These are phyloP conservation scores for Hyppa rectilinea DNA, from an alignment of 2,888 invertebrate genomes.

Conservation along the genomic window DNA sequence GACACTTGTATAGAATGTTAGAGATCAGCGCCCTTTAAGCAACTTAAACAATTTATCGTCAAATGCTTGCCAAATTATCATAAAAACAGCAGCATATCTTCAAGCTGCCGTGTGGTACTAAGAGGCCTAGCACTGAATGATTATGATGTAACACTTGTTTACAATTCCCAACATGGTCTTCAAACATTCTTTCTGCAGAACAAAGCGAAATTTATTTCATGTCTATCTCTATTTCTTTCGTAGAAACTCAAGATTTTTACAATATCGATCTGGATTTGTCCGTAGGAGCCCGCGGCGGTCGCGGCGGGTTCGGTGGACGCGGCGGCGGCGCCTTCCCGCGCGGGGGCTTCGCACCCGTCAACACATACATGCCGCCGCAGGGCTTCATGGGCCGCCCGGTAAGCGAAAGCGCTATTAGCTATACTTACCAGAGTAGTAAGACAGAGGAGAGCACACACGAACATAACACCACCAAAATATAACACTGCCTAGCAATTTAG, in stretches of 20 bases:
- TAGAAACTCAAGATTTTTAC: constrained; percentile 14
- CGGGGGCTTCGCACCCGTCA: constrained; percentile 86
- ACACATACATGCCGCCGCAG: constrained; percentile 87
- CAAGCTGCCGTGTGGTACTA: too few relatives aligned
- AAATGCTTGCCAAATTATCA: background rate
- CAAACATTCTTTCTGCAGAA: background rate
- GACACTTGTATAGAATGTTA: constrained; percentile 36
- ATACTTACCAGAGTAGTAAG: constrained; percentile 9
- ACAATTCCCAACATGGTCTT: background rate
- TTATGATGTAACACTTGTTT: background rate
- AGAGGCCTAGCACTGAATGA: too few relatives aligned
- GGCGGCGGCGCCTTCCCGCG: constrained; percentile 86
- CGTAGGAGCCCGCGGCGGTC: constrained; percentile 84
- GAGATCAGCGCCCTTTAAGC: background rate
- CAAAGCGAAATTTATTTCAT: background rate
- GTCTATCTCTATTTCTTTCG: background rate
- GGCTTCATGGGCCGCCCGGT: constrained; percentile 87
- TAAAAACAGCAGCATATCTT: too few relatives aligned
- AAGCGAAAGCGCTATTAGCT: constrained; percentile 48
- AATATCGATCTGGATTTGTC: background rate
- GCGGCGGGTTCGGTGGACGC: constrained; percentile 84
- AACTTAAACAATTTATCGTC: background rate
- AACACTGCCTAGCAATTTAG: too few relatives aligned
- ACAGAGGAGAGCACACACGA: constrained; percentile 3
- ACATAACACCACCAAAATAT: background rate